Percentiles rank a stretch among this genome's conserved stretches.
Evolutionary conservation across 2,113 vertebrate genomes (phyloP).

Genomic region (Nibea coibor): DNA sequence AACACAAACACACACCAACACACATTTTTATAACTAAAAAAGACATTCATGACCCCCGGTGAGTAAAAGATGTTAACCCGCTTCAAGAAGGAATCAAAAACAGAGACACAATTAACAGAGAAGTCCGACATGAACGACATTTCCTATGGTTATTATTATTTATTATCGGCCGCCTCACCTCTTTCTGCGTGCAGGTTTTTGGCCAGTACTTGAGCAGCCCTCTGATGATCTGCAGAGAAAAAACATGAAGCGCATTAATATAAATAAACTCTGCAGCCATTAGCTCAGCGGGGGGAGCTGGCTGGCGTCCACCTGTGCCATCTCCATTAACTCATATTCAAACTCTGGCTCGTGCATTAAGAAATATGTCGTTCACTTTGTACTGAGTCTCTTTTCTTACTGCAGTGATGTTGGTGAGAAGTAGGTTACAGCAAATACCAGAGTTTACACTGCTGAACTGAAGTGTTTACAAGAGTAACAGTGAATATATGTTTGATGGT

Average conservation of each 20-base stretch:
- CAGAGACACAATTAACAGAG: not conserved
- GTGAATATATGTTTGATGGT: not conserved
- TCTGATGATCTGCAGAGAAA: conserved; percentile 88
- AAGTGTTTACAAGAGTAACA: not conserved
- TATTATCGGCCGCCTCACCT: conserved; percentile 79
- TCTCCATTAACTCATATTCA: conserved; percentile 39
- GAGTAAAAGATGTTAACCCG: not conserved
- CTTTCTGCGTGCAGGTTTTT: conserved; percentile 95
- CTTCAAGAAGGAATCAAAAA: not conserved
- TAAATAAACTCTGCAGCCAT: conserved; percentile 36
- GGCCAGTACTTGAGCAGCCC: conserved; percentile 95
- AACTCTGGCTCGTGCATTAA: conserved; percentile 27
- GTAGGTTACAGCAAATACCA: not conserved
- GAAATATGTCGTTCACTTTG: not conserved
- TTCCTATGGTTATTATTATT: not conserved
- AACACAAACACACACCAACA: conserved; percentile 14
- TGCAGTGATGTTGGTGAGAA: not conserved
- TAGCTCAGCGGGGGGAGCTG: conserved; percentile 27
- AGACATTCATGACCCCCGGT: not conserved
- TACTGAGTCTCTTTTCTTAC: not conserved
- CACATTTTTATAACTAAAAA: not conserved
- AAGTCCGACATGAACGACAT: not conserved
- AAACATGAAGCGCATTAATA: conserved; percentile 20
- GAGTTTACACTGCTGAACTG: not conserved
- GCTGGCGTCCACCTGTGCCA: conserved; percentile 23